Evolutionary conservation across 2,113 vertebrate genomes (phyloP), one percentile per base, ranked within the genome.

Genomic region (Prunella himalayana): DNA sequence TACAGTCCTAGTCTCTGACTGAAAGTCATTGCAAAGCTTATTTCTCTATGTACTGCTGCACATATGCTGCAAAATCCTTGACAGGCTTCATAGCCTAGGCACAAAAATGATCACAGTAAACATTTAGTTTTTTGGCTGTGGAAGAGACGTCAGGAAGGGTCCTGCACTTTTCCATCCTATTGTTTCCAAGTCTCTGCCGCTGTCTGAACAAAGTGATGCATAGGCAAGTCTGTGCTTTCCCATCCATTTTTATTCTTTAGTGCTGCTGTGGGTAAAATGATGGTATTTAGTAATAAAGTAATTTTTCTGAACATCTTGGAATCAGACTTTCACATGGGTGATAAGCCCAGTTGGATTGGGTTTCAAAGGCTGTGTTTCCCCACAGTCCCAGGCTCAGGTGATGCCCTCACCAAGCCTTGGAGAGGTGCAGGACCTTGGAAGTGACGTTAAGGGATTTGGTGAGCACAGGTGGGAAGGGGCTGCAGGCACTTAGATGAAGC

Each of bases 281-380:
- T 30, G 20, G 28, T 37, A 41, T 57, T 72, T 54, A 65, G 50
- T n/a, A 59, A 22, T 44, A 68, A 71, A 15, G 20, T 25, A 6
- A 2, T 44, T 77, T 73, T 56, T 75, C 27, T 37, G 47, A 53
- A 37, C 37, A 23, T 10, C 45, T 12, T 69, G 33, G 9, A 82
- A 16, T 56, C 35, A 50, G 6, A 11, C 81, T 86, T 61, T 50
- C 33, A 5, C 0, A 0, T 56, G 24, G 30, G 24, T 51, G 39
- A 41, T 53, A 60, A 66, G 3, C n/a, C 9, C 11, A 7, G 0
- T 0, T 51, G 50, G 20, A 5, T 1, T 3, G 4, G 21, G 44
- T 71, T 69, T 69, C 1, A 0, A 23, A 50, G 23, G 20, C 42
- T 77, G 7, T 15, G 28, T 33, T n/a, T 68, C n/a, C 37, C 15